Evolutionary conservation across 2,113 vertebrate genomes (phyloP).

Genomic region (Pituophis catenifer): DNA sequence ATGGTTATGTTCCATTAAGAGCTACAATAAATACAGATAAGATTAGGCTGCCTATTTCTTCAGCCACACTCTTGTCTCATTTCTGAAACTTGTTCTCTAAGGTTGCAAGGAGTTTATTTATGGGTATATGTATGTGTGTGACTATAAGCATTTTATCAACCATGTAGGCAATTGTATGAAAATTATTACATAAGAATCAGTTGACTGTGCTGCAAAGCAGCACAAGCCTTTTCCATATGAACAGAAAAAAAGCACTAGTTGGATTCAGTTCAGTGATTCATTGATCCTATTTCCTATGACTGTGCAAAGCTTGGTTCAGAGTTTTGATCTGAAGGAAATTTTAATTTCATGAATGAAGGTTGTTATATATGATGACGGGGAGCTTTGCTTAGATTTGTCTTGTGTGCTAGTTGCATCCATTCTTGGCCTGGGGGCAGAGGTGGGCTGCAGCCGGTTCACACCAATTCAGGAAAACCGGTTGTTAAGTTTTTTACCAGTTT

Average conservation of each 20-base stretch:
- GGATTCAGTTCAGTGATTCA: background rate
- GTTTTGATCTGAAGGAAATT: background rate
- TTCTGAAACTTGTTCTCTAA: background rate
- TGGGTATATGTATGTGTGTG: background rate
- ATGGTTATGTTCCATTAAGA: background rate
- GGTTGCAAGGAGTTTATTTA: background rate
- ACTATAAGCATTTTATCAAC: background rate
- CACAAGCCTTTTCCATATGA: background rate
- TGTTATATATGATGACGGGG: background rate
- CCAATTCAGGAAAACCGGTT: too few relatives aligned
- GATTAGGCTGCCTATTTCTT: background rate
- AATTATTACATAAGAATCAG: background rate
- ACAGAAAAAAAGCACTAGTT: background rate
- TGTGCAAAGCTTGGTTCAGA: background rate
- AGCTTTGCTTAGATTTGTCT: background rate
- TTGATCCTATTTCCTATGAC: background rate
- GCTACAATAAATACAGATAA: background rate
- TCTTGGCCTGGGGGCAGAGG: background rate
- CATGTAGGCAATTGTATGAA: background rate
- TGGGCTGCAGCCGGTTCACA: too few relatives aligned
- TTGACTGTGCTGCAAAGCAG: background rate
- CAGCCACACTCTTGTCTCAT: background rate
- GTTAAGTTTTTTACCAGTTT: too few relatives aligned
- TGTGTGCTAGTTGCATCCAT: background rate
- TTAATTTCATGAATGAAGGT: background rate